Base-by-base conservation (phyloP, 2,888 invertebrate genomes). In the Strigamia maritima region DNA sequence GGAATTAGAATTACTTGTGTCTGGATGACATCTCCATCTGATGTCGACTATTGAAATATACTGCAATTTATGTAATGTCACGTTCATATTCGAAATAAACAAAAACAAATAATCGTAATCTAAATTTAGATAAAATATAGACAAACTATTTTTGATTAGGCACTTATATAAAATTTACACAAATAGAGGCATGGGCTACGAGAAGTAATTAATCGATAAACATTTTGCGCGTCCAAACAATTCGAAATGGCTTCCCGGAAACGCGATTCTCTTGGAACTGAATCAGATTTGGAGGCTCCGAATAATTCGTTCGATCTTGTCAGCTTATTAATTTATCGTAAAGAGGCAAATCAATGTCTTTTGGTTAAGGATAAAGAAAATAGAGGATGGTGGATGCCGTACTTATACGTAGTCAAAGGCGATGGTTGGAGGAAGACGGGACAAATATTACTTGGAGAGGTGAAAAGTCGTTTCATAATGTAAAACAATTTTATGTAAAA, bases 371-470 rank as follows among this genome's bases (percentile, higher is more conserved):
- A 78, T 35, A 24, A 65, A 26, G 78, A 78, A 35, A 65, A 65
- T 16, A 22, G 78, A 19, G 78, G 78, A 2, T 78, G 78, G 78
- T 78, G 78, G 78, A 26, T 78, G 78, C 78, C 78, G 26, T 78
- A 28, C 35, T 60, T 24, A n/a, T 78, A 78, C 31, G 70, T 78
- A 19, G 26, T 65, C 65, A 78, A 78, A 22, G 78, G 78, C 12
- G 70, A 78, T 16, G 60, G 78, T 28, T 78, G 78, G 78, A 24
- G 26, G n/a, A 28, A 70, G 28, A 78, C 78, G 7, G 78, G 28
- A 6, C 65, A 78, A n/a, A 28, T 70, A 22, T 35, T 78, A 6
- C 24, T 78, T 14, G 40, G 28, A 16, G 78, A 78, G 35, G 54
- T n/a, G n/a, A n/a, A n/a, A n/a, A n/a, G n/a, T n/a, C n/a, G n/a